Base-by-base conservation (phyloP, 2,113 vertebrate species). In the Donacobius atricapilla region DNA sequence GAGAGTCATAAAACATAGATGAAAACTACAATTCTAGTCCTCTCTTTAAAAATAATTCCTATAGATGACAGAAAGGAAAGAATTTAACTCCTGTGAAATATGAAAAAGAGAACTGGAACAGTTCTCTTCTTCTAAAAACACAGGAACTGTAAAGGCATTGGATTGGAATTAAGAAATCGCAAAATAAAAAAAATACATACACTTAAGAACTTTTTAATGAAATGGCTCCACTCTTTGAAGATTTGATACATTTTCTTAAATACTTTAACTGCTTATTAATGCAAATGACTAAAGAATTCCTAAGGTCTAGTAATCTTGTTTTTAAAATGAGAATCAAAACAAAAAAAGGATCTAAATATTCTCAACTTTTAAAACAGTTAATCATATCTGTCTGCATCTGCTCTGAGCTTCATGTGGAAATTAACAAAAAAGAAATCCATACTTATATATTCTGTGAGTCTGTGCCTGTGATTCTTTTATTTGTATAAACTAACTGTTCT, bases 401-500 rank as follows among this genome's bases (percentile, higher is more conserved):
- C 21, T 63, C 80, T 92, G 72, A 57, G 83, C 56, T 94, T 72
- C 77, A 64, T 75, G 75, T 31, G 23, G 20, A 66, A 87, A 24
- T 70, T 16, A 20, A 45, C 10, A 63, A 47, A 45, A 60, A 77
- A 60, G 7, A 40, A 79, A 54, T 39, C 24, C 23, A 14, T 14
- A 47, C 4, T 33, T 7, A 28, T 6, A 28, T 28, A 35, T 50
- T 85, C 50, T 39, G 14, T 47, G 10, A 85, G 28, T 70, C 61
- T 70, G n/a, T 27, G 45, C 10, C 44, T 17, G 6, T 33, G 44
- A 44, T 30, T n/a, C 82, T 85, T 96, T 91, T 93, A 93, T 96
- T 94, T 96, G 61, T 84, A 91, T 94, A 95, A 69, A 60, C 25
- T 14, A 93, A 94, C 51, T 82, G 68, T 79, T 96, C 92, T 87